These are phyloP conservation scores for Paradoxurus hermaphroditus DNA, from an alignment of 2,113 vertebrate species.

Conservation along the genomic window DNA sequence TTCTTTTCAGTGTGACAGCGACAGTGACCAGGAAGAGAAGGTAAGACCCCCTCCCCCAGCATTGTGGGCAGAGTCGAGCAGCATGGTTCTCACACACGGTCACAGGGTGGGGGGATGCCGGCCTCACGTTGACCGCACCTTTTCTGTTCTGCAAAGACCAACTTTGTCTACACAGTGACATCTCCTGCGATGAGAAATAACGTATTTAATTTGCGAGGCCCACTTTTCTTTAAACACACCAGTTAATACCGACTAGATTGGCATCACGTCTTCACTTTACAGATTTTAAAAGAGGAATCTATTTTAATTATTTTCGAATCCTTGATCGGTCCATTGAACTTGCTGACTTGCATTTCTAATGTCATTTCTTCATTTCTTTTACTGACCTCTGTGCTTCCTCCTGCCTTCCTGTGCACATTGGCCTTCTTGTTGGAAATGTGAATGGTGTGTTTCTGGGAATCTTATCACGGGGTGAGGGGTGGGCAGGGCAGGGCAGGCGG, in stretches of 20 bases:
- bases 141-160: neutral
- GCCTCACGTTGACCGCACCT: neutral
- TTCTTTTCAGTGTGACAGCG: slow-evolving; percentile 93
- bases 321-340: neutral
- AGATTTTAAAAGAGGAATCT: neutral
- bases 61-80: neutral
- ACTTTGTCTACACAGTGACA: neutral
- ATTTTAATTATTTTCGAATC: neutral
- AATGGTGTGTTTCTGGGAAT: neutral
- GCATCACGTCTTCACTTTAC: neutral
- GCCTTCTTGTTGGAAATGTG: neutral
- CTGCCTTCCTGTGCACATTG: neutral
- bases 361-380: slow-evolving; percentile 2
- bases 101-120: neutral
- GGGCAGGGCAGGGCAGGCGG: neutral
- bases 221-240: neutral
- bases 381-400: neutral
- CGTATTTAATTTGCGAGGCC: neutral
- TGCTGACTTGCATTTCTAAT: neutral
- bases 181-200: neutral
- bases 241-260: neutral
- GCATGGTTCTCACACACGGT: accelerated
- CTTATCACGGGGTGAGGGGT: neutral
- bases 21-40: slow-evolving; percentile 97
- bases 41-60: slow-evolving; percentile 81